Evolutionary conservation across 2,797 vertebrate genomes (phyloP), one percentile per base, ranked within the genome.

Genomic region (Takifugu ocellatus): DNA sequence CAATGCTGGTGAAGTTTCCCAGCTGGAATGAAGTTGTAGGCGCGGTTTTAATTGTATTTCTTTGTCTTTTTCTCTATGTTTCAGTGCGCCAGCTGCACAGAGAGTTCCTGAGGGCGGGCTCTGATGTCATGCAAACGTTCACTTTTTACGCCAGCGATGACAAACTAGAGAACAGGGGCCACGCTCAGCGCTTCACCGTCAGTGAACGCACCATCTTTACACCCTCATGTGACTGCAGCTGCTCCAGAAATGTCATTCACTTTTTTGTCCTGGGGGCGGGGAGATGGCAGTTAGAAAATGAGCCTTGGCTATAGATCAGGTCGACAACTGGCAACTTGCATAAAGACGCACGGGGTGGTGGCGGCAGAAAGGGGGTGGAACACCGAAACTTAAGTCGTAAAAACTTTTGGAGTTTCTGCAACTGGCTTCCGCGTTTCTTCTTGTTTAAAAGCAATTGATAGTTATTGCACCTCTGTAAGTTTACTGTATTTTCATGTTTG

Each of bases 121-220:
- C 96, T 5, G 93, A 92, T 64, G 92, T 99, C 84, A 94, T 99
- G 90, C 97, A 99, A 82, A 95, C 96, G 0, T 97, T 99, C 83
- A 97, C 93, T 10, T 99, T 99, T 85, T 99, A 98, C 16, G 97
- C 96, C 10, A 98, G 94, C 61, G 96, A 99, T 3, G 97, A 99
- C 69, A 99, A 99, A 71, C 91, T 99, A 79, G 92, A 93, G 84
- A 98, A 99, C 90, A 89, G 96, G 14, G 97, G 96, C 39, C 89
- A 97, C 81, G 90, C 89, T 1, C 92, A 93, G 66, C 79, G 50
- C 50, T 89, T 85, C 81, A 88, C 84, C 0, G 91, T 92, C 75
- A 89, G 89, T 73, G 0, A 21, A 48, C 17, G 46, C 46, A 17
- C 8, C n/a, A 21, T 10, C 12, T 33, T 24, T 16, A 36, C 16